Evolutionary conservation across 2,888 invertebrate genomes (phyloP).

Genomic region (Mystacides longicornis): DNA sequence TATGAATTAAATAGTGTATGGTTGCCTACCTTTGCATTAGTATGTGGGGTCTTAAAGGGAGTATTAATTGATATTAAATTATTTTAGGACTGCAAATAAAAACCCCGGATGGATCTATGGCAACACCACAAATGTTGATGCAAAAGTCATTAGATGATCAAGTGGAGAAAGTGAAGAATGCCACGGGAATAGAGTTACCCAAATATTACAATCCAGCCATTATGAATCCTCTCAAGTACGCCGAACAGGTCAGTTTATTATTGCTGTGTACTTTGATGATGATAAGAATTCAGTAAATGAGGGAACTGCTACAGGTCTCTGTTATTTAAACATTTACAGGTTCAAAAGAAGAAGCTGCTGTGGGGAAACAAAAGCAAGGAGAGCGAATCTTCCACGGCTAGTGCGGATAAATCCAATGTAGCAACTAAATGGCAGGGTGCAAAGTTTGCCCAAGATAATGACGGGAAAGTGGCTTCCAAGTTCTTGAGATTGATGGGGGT

Average conservation of each 20-base stretch:
- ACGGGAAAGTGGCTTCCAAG: slow-evolving; percentile 88
- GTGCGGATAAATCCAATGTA: slow-evolving; percentile 37
- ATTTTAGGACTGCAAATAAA: slow-evolving; percentile 44
- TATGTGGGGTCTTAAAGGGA: too few species aligned
- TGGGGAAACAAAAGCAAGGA: slow-evolving; percentile 74
- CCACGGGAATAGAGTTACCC: slow-evolving; percentile 49
- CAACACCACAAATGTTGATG: slow-evolving; percentile 49
- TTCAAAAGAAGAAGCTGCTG: slow-evolving; percentile 84
- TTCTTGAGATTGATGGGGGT: slow-evolving; percentile 97
- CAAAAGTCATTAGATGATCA: slow-evolving; percentile 42
- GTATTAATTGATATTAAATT: too few species aligned
- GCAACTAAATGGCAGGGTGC: slow-evolving; percentile 72
- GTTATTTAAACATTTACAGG: too few species aligned
- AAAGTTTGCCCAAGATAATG: slow-evolving; percentile 82
- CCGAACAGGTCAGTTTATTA: slow-evolving; percentile 55
- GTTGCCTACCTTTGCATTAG: too few species aligned
- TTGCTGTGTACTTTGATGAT: background rate
- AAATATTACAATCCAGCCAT: slow-evolving; percentile 69
- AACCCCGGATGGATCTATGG: slow-evolving; percentile 47
- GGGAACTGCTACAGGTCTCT: too few species aligned
- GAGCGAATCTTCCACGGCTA: slow-evolving; percentile 27
- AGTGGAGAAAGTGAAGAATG: slow-evolving; percentile 32
- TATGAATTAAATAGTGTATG: too few species aligned
- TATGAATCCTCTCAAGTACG: slow-evolving; percentile 70
- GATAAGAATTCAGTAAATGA: too few species aligned